phyloP scores from a whole-genome alignment of 1,140 invertebrate species.

The Atopsyche davidsoni region DNA sequence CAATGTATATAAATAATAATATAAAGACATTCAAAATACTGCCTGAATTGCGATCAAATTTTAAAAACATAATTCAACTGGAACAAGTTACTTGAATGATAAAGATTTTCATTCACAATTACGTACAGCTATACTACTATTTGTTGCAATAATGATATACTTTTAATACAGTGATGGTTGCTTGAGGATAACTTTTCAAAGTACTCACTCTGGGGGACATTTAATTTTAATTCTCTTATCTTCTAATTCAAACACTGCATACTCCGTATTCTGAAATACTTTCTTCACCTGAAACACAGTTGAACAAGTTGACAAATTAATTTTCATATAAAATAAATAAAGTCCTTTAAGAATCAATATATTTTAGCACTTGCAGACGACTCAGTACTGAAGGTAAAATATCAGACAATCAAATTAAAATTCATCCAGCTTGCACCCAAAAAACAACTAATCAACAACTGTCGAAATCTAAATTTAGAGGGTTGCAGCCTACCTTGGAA shows the following conservation, averaged over 20 bases:
- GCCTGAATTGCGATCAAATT: no score
- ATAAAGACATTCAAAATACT: no score
- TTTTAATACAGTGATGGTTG: neutral
- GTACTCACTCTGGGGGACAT: conserved; percentile 41
- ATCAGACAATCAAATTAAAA: neutral
- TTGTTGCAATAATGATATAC: no score
- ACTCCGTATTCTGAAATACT: conserved; percentile 28
- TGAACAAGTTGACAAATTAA: no score
- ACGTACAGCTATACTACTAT: no score
- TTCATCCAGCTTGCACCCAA: conserved; percentile 15
- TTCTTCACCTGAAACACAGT: conserved; percentile 27
- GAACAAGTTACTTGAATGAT: no score
- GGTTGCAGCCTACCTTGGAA: conserved; percentile 34
- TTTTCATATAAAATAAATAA: neutral
- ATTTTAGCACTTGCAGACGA: neutral
- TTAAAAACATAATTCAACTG: no score
- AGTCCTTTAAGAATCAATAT: neutral
- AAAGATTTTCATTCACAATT: no score
- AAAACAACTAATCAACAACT: conserved; percentile 23
- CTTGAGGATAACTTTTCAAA: neutral
- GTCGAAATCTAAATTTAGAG: conserved; percentile 9
- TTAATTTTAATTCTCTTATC: conserved; percentile 37
- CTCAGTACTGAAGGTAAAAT: no score
- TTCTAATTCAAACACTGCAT: conserved; percentile 35
- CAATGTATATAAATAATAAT: no score